Percentiles rank a stretch among this genome's conserved stretches.
These are phyloP conservation scores for Cossypha caffra DNA, from an alignment of 2,797 vertebrate species.

Conservation along the genomic window DNA sequence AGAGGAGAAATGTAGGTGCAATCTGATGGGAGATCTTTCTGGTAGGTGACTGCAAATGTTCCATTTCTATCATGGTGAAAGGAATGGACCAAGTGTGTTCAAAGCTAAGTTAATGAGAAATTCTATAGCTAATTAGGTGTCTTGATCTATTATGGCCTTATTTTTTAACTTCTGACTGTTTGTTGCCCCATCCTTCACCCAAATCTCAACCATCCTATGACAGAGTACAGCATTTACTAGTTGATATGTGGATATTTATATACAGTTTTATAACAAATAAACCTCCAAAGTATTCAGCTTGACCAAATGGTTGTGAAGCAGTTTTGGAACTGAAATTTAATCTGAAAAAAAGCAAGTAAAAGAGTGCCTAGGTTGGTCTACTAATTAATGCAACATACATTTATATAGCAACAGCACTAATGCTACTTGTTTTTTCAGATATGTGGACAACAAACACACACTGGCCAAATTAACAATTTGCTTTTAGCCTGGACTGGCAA, in stretches of 20 bases:
- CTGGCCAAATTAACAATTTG: slow-evolving; percentile 40
- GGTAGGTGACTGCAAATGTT: neutral
- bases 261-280: neutral
- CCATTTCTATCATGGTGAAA: accelerated
- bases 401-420: neutral
- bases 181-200: neutral
- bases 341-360: neutral
- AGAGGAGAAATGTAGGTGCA: neutral
- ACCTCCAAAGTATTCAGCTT: neutral
- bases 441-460: neutral
- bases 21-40: neutral
- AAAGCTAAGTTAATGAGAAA: neutral
- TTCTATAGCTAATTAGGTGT: accelerated
- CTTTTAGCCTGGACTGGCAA: slow-evolving; percentile 25
- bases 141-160: neutral
- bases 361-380: neutral
- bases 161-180: neutral
- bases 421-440: neutral
- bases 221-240: neutral
- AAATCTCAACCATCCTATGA: neutral
- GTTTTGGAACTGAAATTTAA: neutral
- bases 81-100: neutral
- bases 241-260: neutral
- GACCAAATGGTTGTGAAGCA: neutral
- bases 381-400: neutral